Base-by-base conservation (phyloP, 2,888 invertebrate species). In the Uloborus plumipes region DNA sequence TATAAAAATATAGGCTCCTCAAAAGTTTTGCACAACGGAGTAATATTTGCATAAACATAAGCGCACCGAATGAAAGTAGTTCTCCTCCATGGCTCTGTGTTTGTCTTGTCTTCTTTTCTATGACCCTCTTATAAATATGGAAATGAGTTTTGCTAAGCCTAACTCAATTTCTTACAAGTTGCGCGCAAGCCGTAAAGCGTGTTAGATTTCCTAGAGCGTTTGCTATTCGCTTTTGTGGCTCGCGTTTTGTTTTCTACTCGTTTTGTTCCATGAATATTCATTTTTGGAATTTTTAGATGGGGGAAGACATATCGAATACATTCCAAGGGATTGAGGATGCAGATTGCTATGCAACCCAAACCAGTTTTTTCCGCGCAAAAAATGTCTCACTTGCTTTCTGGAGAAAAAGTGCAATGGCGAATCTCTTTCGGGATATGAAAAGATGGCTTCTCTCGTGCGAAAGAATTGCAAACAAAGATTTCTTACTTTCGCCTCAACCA, bases 91-190 rank as follows among this genome's bases (percentile, higher is more conserved):
- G n/a, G 20, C 39, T 20, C 31, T 69, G 69, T 74, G 80, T 74
- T 74, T 81, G 74, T 69, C 74, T 70, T 49, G 50, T 39, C 47
- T 69, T 81, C 74, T 81, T 81, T 81, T 58, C 31, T 64, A 64
- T 64, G 62, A 50, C 51, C 47, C 74, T 65, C 70, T 75, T 81
- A 74, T 75, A 81, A 81, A 81, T 81, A 81, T 74, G 74, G 74
- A 81, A 81, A 81, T 80, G 58, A 73, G 79, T 55, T 58, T 65
- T 64, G 64, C 65, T 70, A 64, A 74, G 80, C 64, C 74, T 74
- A 74, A 81, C 74, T 74, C 80, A 74, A 81, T 75, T 81, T 81
- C 74, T 81, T 80, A 69, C 73, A 66, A 80, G 62, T 62, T 73
- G 67, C 47, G 55, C 66, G 22, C 61, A 39, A 61, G 73, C 64